Percentiles rank a stretch among this genome's conserved stretches.
phyloP scores from a whole-genome alignment of 2,888 invertebrate genomes.

The Thereva nobilitata region DNA sequence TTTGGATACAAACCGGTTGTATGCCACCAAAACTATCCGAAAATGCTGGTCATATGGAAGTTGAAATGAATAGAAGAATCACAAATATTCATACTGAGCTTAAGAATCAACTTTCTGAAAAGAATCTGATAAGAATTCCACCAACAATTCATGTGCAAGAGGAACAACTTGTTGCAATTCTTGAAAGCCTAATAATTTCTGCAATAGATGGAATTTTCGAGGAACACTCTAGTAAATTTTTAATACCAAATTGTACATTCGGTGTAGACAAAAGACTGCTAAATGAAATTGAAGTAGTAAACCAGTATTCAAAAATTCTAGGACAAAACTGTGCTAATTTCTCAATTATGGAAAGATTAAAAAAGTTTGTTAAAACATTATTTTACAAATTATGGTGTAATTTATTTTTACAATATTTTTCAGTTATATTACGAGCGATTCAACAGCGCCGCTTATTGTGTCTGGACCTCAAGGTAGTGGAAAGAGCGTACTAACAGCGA shows the following conservation, averaged over 20 bases:
- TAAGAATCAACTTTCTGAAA: slow-evolving; percentile 73
- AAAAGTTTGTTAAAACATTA: slow-evolving; percentile 44
- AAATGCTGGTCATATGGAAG: slow-evolving; percentile 63
- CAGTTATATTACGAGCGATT: slow-evolving; percentile 69
- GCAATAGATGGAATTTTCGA: slow-evolving; percentile 72
- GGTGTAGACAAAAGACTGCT: slow-evolving; percentile 72
- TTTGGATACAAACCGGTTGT: slow-evolving; percentile 75
- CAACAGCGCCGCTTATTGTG: slow-evolving; percentile 69
- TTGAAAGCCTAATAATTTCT: slow-evolving; percentile 69
- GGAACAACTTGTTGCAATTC: slow-evolving; percentile 61
- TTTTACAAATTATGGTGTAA: neutral
- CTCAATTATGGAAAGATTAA: slow-evolving; percentile 54
- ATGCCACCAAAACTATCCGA: slow-evolving; percentile 61
- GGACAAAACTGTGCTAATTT: slow-evolving; percentile 64
- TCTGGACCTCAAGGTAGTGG: slow-evolving; percentile 82
- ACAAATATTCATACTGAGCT: slow-evolving; percentile 73
- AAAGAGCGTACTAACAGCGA: slow-evolving; percentile 78
- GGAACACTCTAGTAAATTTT: slow-evolving; percentile 65
- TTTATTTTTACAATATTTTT: slow-evolving; percentile 36
- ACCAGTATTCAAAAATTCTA: slow-evolving; percentile 68
- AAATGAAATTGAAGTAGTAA: slow-evolving; percentile 72
- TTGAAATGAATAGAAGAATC: slow-evolving; percentile 70
- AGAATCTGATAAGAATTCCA: slow-evolving; percentile 69
- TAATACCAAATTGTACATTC: slow-evolving; percentile 67
- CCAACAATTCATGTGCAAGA: slow-evolving; percentile 54